Percentiles rank a stretch among this genome's conserved stretches.
phyloP scores from a whole-genome alignment of 2,888 invertebrate genomes.

The Coelinius sp. region DNA sequence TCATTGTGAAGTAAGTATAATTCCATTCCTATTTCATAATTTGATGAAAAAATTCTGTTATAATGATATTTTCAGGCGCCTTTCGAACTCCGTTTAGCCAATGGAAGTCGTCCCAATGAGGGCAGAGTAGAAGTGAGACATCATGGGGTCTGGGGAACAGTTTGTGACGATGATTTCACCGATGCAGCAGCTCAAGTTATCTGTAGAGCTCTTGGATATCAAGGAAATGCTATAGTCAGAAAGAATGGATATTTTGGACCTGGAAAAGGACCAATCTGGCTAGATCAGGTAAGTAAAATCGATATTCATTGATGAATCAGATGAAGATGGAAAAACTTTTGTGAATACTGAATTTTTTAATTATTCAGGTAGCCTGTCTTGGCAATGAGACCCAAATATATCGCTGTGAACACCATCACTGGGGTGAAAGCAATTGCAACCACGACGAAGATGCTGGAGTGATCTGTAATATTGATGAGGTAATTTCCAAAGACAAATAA shows the following conservation, averaged over 20 bases:
- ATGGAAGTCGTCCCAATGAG: conserved; percentile 73
- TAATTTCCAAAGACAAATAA: conserved; percentile 55
- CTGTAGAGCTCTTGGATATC: conserved; percentile 75
- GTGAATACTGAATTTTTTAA: not conserved
- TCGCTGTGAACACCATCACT: conserved; percentile 77
- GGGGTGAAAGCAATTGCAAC: conserved; percentile 81
- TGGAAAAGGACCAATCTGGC: conserved; percentile 79
- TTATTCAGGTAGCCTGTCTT: conserved; percentile 72
- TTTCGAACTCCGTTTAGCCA: conserved; percentile 75
- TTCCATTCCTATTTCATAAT: not conserved
- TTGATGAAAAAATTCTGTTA: conserved; percentile 22
- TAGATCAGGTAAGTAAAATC: conserved; percentile 74
- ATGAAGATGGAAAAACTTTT: too few relatives aligned
- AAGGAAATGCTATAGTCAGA: conserved; percentile 72
- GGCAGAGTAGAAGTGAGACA: conserved; percentile 81
- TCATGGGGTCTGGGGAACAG: conserved; percentile 81
- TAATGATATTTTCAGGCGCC: conserved; percentile 72
- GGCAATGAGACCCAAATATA: conserved; percentile 79
- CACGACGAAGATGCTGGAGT: conserved; percentile 83
- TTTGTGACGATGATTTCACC: conserved; percentile 85
- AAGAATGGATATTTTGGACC: conserved; percentile 74
- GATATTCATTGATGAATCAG: not conserved
- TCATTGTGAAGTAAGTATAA: conserved; percentile 75
- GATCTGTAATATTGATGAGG: conserved; percentile 65
- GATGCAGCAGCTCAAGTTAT: conserved; percentile 77